Evolutionary conservation across 2,797 vertebrate species (phyloP).

Genomic region (Streptopelia turtur): DNA sequence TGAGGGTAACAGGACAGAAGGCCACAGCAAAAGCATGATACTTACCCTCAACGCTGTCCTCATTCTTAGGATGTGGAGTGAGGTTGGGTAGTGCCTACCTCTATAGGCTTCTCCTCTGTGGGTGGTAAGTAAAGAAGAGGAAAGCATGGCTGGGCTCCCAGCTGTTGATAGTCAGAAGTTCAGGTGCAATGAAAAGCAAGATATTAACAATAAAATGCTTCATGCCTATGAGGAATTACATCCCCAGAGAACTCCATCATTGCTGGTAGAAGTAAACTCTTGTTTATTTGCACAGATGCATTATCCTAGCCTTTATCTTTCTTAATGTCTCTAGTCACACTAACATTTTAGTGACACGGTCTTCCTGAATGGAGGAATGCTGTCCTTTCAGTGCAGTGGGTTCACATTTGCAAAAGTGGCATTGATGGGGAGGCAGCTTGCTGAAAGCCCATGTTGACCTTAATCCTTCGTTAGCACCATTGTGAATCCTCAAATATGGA

Average conservation of each 20-base stretch:
- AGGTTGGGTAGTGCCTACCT: neutral
- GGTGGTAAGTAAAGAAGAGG: neutral
- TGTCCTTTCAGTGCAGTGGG: rapidly evolving
- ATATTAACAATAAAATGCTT: neutral
- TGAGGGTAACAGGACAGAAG: neutral
- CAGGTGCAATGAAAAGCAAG: neutral
- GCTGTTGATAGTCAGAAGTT: neutral
- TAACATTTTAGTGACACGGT: neutral
- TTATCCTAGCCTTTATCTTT: neutral
- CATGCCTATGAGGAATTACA: neutral
- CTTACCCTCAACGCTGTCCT: rapidly evolving
- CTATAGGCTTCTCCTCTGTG: neutral
- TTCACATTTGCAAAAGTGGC: neutral
- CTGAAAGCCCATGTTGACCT: neutral
- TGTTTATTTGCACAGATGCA: neutral
- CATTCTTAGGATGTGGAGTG: neutral
- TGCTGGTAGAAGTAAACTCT: neutral
- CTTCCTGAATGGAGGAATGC: rapidly evolving
- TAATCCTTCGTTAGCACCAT: neutral
- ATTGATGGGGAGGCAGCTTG: rapidly evolving
- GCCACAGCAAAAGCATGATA: rapidly evolving
- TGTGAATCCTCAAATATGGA: neutral
- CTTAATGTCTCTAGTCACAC: neutral
- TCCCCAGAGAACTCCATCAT: neutral
- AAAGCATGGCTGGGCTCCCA: neutral